A percentile compares a stretch with the other conserved stretches of the same genome.
Conservation (phyloP, 2,113 vertebrate genomes). For the Merops nubicus region DNA sequence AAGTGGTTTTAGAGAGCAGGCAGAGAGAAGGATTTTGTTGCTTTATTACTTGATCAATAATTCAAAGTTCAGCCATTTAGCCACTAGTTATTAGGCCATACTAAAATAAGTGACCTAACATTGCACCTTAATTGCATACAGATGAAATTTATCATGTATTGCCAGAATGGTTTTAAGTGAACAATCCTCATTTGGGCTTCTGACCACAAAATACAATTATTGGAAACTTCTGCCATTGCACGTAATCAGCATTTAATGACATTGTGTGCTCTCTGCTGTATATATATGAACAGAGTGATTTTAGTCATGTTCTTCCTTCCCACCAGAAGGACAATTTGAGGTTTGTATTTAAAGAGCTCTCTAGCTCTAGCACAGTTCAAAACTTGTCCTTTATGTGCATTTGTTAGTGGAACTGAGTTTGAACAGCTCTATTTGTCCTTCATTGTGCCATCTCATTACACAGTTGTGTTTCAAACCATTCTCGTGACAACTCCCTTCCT, state of each 20-base stretch:
- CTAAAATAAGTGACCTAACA: background rate
- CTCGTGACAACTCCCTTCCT: background rate
- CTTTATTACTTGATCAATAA: slow-evolving; percentile 6
- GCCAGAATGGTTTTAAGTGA: background rate
- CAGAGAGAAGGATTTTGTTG: background rate
- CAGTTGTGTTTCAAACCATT: background rate
- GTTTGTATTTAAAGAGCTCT: background rate
- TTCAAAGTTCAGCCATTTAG: background rate
- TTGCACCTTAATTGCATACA: background rate
- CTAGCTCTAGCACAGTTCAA: background rate
- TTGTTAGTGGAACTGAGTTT: background rate
- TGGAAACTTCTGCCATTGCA: background rate
- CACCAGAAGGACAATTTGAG: background rate
- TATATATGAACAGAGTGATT: background rate
- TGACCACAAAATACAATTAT: slow-evolving; percentile 1
- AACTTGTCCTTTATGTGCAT: background rate
- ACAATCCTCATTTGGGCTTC: background rate
- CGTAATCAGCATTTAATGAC: background rate
- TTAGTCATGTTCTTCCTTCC: background rate
- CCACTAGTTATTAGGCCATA: background rate
- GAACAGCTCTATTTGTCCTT: background rate
- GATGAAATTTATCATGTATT: background rate
- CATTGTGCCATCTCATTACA: background rate
- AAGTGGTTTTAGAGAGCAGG: background rate
- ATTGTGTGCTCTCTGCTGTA: background rate